These are phyloP conservation scores for Agrotis ipsilon DNA, from an alignment of 2,888 invertebrate genomes.

Conservation along the genomic window DNA sequence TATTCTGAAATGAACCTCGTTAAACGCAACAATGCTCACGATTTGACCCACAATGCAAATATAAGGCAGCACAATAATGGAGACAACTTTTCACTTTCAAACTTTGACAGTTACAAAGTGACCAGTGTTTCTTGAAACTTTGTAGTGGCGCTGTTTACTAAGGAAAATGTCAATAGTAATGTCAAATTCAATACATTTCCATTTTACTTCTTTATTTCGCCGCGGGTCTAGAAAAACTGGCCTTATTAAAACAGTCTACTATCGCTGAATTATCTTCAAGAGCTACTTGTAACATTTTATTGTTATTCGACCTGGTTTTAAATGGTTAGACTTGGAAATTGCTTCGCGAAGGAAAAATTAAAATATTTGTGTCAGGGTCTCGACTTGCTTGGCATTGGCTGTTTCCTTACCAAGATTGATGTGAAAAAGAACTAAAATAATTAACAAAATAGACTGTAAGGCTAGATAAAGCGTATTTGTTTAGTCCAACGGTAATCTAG, in stretches of 20 bases:
- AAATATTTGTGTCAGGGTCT: conserved; percentile 45
- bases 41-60: conserved; percentile 58
- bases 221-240: neutral
- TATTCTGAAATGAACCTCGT: conserved; percentile 47
- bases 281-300: conserved; percentile 55
- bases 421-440: neutral
- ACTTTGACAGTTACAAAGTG: conserved; percentile 54
- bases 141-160: neutral
- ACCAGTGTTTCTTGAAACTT: conserved; percentile 18
- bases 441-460: neutral
- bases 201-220: conserved; percentile 5
- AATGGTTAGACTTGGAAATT: conserved; percentile 29
- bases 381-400: conserved; percentile 30
- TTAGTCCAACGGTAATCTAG: neutral
- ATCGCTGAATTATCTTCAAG: conserved; percentile 46
- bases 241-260: conserved; percentile 36
- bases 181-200: conserved; percentile 16
- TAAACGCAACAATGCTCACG: conserved; percentile 54
- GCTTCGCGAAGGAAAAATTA: conserved; percentile 6
- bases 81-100: conserved; percentile 64
- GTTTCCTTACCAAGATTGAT: conserved; percentile 4
- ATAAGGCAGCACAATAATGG: conserved; percentile 38
- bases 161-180: neutral
- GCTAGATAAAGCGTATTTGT: neutral
- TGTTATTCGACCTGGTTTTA: conserved; percentile 61